phyloP scores from a whole-genome alignment of 2,797 vertebrate species.

The Neostethus bicornis region DNA sequence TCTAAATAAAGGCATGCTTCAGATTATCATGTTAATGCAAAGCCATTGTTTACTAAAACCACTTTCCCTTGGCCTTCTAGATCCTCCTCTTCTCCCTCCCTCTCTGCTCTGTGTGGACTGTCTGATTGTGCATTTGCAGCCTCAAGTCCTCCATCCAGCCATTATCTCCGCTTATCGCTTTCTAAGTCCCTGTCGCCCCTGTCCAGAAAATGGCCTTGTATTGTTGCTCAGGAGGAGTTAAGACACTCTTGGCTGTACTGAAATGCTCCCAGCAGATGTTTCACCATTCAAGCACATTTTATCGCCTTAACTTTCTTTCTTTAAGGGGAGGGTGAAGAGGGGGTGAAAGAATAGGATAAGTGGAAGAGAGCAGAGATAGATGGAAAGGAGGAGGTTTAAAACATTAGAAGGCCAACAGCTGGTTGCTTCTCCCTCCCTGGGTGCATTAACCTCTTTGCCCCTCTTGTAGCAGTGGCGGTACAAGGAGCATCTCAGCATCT shows the following conservation, averaged over 20 bases:
- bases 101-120: slow-evolving; percentile 52
- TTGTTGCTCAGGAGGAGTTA: slow-evolving; percentile 74
- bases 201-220: slow-evolving; percentile 64
- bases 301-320: slow-evolving; percentile 64
- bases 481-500: slow-evolving; percentile 93
- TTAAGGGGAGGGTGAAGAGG: slow-evolving; percentile 47
- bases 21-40: slow-evolving; percentile 71
- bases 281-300: slow-evolving; percentile 64
- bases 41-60: slow-evolving; percentile 72
- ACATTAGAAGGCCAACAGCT: slow-evolving; percentile 95
- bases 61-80: slow-evolving; percentile 61
- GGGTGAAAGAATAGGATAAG: slow-evolving; percentile 54
- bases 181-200: slow-evolving; percentile 66
- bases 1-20: slow-evolving; percentile 69
- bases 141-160: slow-evolving; percentile 64
- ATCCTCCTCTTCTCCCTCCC: slow-evolving; percentile 47
- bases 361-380: slow-evolving; percentile 51
- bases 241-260: slow-evolving; percentile 68
- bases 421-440: slow-evolving; percentile 92
- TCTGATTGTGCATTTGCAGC: slow-evolving; percentile 71
- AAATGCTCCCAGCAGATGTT: slow-evolving; percentile 78
- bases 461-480: slow-evolving; percentile 84
- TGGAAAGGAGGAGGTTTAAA: slow-evolving; percentile 80
- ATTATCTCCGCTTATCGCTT: slow-evolving; percentile 79
- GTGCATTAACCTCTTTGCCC: slow-evolving; percentile 95